A percentile compares a stretch with the other conserved stretches of the same genome.
Conservation (phyloP, 2,113 vertebrate species). For the Camelus dromedarius region DNA sequence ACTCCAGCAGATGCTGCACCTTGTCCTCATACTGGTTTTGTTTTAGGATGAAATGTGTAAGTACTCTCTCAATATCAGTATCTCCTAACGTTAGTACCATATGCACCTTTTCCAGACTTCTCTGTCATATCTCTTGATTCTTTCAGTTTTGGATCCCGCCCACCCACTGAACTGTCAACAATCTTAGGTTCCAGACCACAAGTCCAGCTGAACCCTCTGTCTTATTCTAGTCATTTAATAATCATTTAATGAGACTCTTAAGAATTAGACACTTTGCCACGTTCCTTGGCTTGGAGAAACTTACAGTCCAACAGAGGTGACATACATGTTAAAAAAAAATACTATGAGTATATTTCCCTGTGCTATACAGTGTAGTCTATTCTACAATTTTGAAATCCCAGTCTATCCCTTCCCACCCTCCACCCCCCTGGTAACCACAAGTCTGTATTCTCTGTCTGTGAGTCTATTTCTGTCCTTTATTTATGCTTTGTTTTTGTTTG, state of each 20-base stretch:
- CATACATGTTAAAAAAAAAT: not conserved
- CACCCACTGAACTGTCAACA: not conserved
- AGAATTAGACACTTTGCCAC: not conserved
- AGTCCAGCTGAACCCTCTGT: not conserved
- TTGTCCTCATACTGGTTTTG: not conserved
- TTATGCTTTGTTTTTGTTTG: no score
- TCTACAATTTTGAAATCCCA: no score
- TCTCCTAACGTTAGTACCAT: not conserved
- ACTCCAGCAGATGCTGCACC: not conserved
- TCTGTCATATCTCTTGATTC: not conserved
- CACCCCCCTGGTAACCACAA: no score
- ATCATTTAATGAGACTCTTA: not conserved
- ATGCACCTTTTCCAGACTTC: not conserved
- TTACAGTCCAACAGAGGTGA: not conserved
- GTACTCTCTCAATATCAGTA: not conserved
- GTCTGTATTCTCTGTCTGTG: no score
- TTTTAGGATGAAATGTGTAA: not conserved
- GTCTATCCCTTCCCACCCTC: no score
- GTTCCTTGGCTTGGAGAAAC: not conserved
- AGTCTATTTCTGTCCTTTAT: no score
- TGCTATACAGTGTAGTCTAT: no score
- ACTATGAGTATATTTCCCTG: not conserved
- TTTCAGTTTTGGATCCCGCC: not conserved
- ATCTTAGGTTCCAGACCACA: not conserved
- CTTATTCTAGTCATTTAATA: not conserved